These are phyloP conservation scores for Drosophila eugracilis DNA, from an alignment of 1,140 invertebrate species.

Conservation along the genomic window DNA sequence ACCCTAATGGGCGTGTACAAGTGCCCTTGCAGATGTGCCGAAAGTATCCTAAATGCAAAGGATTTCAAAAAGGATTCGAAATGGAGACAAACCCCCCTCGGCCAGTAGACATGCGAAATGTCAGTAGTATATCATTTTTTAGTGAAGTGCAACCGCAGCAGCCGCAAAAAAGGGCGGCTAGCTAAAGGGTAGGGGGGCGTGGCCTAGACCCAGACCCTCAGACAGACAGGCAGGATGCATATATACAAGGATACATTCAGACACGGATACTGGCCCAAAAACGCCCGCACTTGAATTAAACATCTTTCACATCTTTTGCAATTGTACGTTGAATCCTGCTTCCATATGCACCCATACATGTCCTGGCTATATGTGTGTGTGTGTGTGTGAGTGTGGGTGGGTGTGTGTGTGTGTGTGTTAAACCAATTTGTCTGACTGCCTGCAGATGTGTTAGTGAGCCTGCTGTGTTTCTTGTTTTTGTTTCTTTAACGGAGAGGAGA, in stretches of 20 bases:
- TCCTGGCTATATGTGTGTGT: neutral
- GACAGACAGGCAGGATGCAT: constrained; percentile 14
- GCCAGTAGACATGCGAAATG: constrained; percentile 38
- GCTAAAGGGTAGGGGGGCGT: neutral
- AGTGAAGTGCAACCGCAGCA: constrained; percentile 63
- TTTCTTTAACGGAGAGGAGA: constrained; percentile 12
- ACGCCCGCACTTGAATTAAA: constrained; percentile 74
- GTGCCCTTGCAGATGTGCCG: constrained; percentile 41
- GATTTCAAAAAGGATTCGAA: neutral
- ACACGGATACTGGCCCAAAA: constrained; percentile 19
- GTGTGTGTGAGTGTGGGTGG: neutral
- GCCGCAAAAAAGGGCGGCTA: constrained; percentile 21
- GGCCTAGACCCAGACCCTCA: constrained; percentile 36
- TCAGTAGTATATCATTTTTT: constrained; percentile 77
- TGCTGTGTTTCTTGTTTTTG: constrained; percentile 23
- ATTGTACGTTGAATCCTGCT: constrained; percentile 37
- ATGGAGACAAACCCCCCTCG: constrained; percentile 15
- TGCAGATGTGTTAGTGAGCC: constrained; percentile 30
- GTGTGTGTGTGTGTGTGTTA: constrained; percentile 62
- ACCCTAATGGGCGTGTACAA: constrained; percentile 62
- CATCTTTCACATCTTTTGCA: constrained; percentile 62
- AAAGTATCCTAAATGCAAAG: constrained; percentile 13
- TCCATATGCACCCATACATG: constrained; percentile 28
- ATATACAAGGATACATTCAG: neutral
- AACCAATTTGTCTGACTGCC: constrained; percentile 78